Evolutionary conservation across 2,888 invertebrate genomes (phyloP).

Genomic region (Melinaea menophilus): DNA sequence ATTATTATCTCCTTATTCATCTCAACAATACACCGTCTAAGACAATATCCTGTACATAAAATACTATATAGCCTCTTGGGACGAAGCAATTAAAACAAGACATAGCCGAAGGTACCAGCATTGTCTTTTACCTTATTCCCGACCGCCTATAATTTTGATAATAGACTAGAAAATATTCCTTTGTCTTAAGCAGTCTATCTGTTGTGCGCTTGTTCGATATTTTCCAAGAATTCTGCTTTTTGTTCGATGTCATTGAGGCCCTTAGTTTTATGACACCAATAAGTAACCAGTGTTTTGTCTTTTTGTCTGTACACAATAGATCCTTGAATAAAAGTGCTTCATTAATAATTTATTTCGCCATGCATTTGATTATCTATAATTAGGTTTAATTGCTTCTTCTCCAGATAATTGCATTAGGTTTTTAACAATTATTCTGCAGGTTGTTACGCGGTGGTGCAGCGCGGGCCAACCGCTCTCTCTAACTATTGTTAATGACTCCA

Average conservation of each 20-base stretch:
- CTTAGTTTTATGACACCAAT: constrained; percentile 26
- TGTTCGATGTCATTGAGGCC: constrained; percentile 33
- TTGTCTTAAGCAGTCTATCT: constrained; percentile 66
- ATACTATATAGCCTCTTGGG: constrained; percentile 57
- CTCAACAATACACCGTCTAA: constrained; percentile 49
- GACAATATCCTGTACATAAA: constrained; percentile 58
- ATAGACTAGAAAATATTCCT: constrained; percentile 75
- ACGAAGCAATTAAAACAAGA: constrained; percentile 70
- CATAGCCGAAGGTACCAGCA: constrained; percentile 45
- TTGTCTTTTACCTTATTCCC: constrained; percentile 57
- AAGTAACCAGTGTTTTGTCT: constrained; percentile 16
- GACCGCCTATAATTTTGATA: constrained; percentile 73
- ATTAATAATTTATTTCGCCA: constrained; percentile 10
- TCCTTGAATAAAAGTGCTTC: constrained; percentile 10
- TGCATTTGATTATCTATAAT: constrained; percentile 20
- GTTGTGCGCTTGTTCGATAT: constrained; percentile 65
- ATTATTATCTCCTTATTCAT: constrained; percentile 40
- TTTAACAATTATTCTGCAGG: constrained; percentile 33
- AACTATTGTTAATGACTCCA: constrained; percentile 73
- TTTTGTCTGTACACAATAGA: constrained; percentile 12
- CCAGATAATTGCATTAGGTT: constrained; percentile 23
- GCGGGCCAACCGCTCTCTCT: constrained; percentile 38
- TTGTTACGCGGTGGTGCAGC: constrained; percentile 35
- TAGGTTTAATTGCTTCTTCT: constrained; percentile 16
- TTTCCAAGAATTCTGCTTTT: constrained; percentile 35